phyloP scores from a whole-genome alignment of 2,113 vertebrate species.

The Neotoma lepida region DNA sequence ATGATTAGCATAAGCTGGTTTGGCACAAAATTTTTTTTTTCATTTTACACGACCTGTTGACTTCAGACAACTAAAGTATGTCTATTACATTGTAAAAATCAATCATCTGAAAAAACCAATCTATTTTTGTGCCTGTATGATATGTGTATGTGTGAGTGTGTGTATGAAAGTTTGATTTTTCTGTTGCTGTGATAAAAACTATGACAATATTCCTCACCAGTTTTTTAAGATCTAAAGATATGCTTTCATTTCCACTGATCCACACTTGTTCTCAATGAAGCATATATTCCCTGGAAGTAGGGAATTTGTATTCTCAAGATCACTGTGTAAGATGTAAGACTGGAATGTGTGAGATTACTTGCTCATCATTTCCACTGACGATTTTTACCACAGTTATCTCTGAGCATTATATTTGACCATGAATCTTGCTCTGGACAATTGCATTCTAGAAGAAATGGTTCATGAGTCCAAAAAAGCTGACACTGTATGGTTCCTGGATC shows the following conservation, averaged over 20 bases:
- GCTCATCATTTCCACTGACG: background rate
- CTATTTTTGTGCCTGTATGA: background rate
- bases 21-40: background rate
- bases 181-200: background rate
- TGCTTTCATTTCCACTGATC: background rate
- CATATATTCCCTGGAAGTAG: background rate
- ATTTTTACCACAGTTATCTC: background rate
- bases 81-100: background rate
- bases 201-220: background rate
- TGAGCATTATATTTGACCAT: background rate
- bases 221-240: background rate
- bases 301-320: background rate
- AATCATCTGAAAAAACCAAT: background rate
- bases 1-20: background rate
- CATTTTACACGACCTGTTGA: background rate
- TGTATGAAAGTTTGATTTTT: background rate
- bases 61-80: background rate
- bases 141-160: too few relatives aligned
- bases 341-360: background rate
- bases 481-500: background rate
- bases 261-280: background rate
- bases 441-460: background rate
- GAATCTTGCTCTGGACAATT: background rate
- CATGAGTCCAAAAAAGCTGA: background rate
- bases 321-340: background rate